These are phyloP conservation scores for Empis stercorea DNA, from an alignment of 2,888 invertebrate species.

Conservation along the genomic window DNA sequence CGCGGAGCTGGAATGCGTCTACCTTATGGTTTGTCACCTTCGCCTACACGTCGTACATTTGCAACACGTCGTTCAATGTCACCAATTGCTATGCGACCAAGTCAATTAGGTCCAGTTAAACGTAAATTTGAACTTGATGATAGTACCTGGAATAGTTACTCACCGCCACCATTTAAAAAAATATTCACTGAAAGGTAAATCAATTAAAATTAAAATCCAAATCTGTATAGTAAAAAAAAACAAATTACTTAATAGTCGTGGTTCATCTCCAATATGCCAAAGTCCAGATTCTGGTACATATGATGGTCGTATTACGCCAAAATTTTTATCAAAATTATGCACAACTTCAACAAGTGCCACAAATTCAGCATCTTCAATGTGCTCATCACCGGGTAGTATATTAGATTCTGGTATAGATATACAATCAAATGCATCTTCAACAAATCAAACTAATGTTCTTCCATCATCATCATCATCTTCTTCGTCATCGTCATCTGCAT, in stretches of 20 bases:
- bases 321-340: conserved; percentile 33
- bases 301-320: conserved; percentile 36
- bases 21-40: conserved; percentile 56
- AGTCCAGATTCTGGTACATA: conserved; percentile 36
- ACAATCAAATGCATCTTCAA: conserved; percentile 2
- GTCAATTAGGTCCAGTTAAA: conserved; percentile 53
- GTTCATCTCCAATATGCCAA: conserved; percentile 35
- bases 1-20: conserved; percentile 30
- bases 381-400: conserved; percentile 25
- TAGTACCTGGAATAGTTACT: conserved; percentile 28
- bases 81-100: conserved; percentile 73
- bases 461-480: too few species aligned
- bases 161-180: conserved; percentile 34
- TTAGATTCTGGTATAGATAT: conserved; percentile 18
- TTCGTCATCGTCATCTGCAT: too few species aligned
- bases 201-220: not conserved
- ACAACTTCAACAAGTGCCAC: conserved; percentile 23
- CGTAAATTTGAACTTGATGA: conserved; percentile 37
- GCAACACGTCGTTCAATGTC: conserved; percentile 75
- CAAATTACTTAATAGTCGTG: conserved; percentile 21
- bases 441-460: too few species aligned
- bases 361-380: conserved; percentile 29
- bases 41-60: conserved; percentile 72
- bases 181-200: conserved; percentile 33
- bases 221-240: not conserved